A percentile compares a stretch with the other conserved stretches of the same genome.
phyloP scores from a whole-genome alignment of 2,113 vertebrate genomes.

The Paramisgurnus dabryanus region DNA sequence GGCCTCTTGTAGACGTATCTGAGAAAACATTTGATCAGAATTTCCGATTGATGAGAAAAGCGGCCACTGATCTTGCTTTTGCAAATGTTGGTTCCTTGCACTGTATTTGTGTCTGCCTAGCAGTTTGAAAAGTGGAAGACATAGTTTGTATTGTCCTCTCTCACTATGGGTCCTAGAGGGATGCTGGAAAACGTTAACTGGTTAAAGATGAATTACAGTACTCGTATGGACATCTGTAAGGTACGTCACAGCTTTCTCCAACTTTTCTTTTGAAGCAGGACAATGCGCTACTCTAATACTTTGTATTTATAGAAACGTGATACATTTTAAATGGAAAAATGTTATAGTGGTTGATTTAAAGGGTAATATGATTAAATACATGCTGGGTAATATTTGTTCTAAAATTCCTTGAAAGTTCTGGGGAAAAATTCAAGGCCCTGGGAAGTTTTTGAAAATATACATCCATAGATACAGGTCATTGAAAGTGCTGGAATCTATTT shows the following conservation, averaged over 20 bases:
- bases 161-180: neutral
- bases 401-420: neutral
- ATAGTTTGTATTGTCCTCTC: neutral
- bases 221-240: conserved; percentile 11
- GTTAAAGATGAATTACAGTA: conserved; percentile 21
- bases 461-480: too few species aligned
- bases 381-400: neutral
- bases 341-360: too few species aligned
- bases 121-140: neutral
- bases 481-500: too few species aligned
- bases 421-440: too few species aligned
- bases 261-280: neutral
- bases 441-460: too few species aligned
- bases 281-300: neutral
- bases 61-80: conserved; percentile 7
- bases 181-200: conserved; percentile 2
- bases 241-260: conserved; percentile 15
- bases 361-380: neutral
- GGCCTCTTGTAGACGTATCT: neutral
- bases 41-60: neutral
- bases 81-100: neutral
- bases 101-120: neutral
- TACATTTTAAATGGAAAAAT: too few species aligned
- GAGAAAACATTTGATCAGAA: conserved; percentile 9
- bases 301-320: too few species aligned